These are phyloP conservation scores for Scelioninae gen. 2 DNA, from an alignment of 2,888 invertebrate species.

Conservation along the genomic window DNA sequence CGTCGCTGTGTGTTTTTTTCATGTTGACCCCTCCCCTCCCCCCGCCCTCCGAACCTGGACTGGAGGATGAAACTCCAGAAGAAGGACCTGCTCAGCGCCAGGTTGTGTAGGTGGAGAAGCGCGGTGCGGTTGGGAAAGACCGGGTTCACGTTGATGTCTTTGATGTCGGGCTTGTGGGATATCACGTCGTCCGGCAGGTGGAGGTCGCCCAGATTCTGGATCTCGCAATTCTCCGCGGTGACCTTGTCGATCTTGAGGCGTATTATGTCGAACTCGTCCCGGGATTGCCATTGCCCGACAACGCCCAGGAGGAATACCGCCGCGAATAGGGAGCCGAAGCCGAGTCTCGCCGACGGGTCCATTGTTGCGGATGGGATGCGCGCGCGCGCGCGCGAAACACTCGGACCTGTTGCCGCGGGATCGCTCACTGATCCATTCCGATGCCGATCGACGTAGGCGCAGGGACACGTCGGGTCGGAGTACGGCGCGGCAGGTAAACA, in stretches of 20 bases:
- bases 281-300: constrained; percentile 92
- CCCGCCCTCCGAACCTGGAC: constrained; percentile 83
- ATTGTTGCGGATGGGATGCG: background rate
- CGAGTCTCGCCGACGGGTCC: constrained; percentile 16
- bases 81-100: constrained; percentile 96
- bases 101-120: constrained; percentile 93
- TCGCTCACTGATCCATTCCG: constrained; percentile 28
- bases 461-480: constrained; percentile 35
- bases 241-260: constrained; percentile 89
- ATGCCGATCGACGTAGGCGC: background rate
- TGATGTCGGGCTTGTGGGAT: constrained; percentile 94
- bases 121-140: constrained; percentile 96
- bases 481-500: constrained; percentile 46
- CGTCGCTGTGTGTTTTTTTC: no score
- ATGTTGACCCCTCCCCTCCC: no score
- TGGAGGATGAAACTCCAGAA: constrained; percentile 97
- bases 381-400: constrained; percentile 15
- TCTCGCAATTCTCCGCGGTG: constrained; percentile 90
- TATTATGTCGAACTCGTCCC: constrained; percentile 93
- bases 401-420: constrained; percentile 5
- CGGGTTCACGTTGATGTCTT: constrained; percentile 95
- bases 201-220: constrained; percentile 89
- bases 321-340: constrained; percentile 50
- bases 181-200: constrained; percentile 90
- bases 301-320: constrained; percentile 78